Evolutionary conservation across 2,113 vertebrate species (phyloP), one percentile per base, ranked within the genome.

Genomic region (Chloebia gouldiae): DNA sequence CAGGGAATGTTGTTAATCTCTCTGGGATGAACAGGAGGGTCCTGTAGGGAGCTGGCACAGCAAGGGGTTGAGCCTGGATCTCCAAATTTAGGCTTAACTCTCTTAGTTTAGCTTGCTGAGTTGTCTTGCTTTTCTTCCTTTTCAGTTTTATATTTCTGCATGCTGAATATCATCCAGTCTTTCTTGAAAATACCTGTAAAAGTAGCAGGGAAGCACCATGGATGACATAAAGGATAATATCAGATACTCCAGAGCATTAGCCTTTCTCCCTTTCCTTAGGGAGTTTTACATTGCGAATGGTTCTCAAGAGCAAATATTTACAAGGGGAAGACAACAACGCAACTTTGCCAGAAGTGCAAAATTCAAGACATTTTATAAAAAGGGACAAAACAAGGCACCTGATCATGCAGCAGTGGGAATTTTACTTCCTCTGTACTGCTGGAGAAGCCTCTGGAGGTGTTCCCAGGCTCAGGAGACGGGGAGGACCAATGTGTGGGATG

Each of bases 271-370:
- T 27, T 70, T 77, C 27, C 31, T 70, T 73, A 33, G 39, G n/a
- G 54, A 88, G n/a, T 64, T 92, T 71, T n/a, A 60, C 40, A 8
- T 56, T 68, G 61, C 39, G 83, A 51, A 70, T 68, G 11, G 13
- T 68, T 93, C 88, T 86, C 83, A 75, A 35, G 49, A 81, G 88
- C 72, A 81, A 88, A 78, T 81, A 71, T 86, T 78, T 90, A 60
- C 75, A 81, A 49, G 85, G 37, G 47, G 18, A 83, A 78, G 68
- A 79, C 77, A 78, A 40, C 44, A 69, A 22, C 3, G 17, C 23
- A 71, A 54, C 64, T 47, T 70, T 77, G 45, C 50, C 35, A 49
- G 14, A 70, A 70, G 75, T 47, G 50, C 27, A 80, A 80, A 86
- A 90, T 88, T 81, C 47, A 44, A 24, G 60, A 16, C 3, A 0